phyloP scores from a whole-genome alignment of 2,888 invertebrate species.

The Marasmarcha lunaedactyla region DNA sequence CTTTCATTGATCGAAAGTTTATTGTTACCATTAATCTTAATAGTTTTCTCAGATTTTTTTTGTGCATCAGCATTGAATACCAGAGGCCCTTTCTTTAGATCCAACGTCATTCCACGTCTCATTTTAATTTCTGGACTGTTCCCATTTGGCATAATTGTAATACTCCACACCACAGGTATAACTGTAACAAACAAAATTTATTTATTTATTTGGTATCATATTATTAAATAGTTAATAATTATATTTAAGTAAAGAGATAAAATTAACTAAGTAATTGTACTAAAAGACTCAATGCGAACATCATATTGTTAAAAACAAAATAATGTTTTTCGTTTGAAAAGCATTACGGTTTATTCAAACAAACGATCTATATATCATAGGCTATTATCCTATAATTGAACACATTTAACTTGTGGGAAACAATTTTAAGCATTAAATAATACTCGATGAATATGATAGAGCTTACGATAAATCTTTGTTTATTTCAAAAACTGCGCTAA shows the following conservation, averaged over 20 bases:
- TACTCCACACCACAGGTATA: constrained; percentile 36
- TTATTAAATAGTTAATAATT: neutral
- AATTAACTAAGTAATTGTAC: neutral
- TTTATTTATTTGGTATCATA: neutral
- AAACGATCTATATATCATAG: neutral
- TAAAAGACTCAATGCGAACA: neutral
- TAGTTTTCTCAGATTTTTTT: constrained; percentile 18
- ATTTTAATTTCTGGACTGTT: constrained; percentile 61
- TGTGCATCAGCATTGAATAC: constrained; percentile 21
- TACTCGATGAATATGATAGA: neutral
- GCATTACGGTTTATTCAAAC: constrained; percentile 7
- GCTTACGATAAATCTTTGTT: neutral
- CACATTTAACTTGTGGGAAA: neutral
- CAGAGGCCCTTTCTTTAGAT: constrained; percentile 37
- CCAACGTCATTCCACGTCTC: constrained; percentile 44
- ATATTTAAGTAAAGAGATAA: neutral
- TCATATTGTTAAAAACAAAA: neutral
- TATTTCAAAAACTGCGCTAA: neutral
- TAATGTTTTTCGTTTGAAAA: neutral
- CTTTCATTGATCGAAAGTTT: constrained; percentile 73
- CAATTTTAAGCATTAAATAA: neutral
- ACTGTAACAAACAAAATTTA: constrained; percentile 45
- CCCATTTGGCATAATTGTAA: constrained; percentile 61
- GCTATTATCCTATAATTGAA: neutral
- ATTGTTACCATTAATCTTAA: constrained; percentile 28